A percentile compares a stretch with the other conserved stretches of the same genome.
These are phyloP conservation scores for Brotula barbata DNA, from an alignment of 2,797 vertebrate genomes.

Conservation along the genomic window DNA sequence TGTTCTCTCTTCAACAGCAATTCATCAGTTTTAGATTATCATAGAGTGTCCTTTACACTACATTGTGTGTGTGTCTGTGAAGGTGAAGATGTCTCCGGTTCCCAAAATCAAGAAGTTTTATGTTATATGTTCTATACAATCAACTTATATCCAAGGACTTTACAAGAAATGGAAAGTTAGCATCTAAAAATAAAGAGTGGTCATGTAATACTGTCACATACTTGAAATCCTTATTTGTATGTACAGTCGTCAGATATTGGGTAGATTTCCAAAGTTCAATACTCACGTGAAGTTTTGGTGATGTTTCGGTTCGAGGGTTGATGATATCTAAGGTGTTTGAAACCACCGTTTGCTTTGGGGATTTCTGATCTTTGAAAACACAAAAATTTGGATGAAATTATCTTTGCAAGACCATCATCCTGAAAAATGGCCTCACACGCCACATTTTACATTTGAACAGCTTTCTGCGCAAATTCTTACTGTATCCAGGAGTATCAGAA, in stretches of 20 bases:
- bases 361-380: slow-evolving; percentile 9
- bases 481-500: not conserved
- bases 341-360: not conserved
- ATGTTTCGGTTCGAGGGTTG: not conserved
- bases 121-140: too few species aligned
- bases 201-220: too few species aligned
- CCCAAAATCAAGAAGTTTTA: too few species aligned
- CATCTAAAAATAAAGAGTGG: too few species aligned
- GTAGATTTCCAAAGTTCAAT: too few species aligned
- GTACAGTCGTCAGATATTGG: too few species aligned
- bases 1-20: not conserved
- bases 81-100: too few species aligned
- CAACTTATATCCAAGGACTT: too few species aligned
- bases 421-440: not conserved
- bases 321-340: slow-evolving; percentile 1
- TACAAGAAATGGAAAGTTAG: too few species aligned
- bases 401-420: slow-evolving; percentile 14
- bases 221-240: too few species aligned
- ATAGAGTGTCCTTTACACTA: not conserved
- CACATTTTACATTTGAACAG: slow-evolving; percentile 1
- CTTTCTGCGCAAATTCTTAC: not conserved
- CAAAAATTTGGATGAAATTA: not conserved
- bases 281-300: too few species aligned
- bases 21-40: too few species aligned
- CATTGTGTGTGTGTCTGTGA: not conserved